Conservation (phyloP, 92 coral and sea anemone genomes). For the Umimayanthus chanpuru region DNA sequence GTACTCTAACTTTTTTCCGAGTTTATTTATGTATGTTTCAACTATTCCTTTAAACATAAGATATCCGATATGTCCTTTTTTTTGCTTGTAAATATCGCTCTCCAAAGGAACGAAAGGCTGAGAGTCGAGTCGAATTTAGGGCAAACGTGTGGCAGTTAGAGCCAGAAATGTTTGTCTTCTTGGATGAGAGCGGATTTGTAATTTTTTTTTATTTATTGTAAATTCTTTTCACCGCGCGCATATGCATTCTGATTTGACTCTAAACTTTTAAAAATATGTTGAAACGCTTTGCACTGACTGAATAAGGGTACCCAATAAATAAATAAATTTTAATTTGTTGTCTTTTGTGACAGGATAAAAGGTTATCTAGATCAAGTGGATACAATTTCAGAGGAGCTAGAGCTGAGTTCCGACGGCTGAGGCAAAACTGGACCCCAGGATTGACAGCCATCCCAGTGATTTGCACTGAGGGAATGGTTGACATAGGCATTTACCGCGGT, state of each 20-base stretch:
- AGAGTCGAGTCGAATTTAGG: neutral
- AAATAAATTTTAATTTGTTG: neutral
- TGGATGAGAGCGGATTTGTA: neutral
- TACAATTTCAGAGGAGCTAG: neutral
- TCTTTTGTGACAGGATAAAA: neutral
- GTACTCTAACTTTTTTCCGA: too few species aligned
- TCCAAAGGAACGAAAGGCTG: neutral
- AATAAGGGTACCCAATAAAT: too few species aligned
- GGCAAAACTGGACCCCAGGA: neutral
- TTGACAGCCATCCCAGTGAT: conserved; percentile 1
- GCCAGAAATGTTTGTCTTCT: neutral
- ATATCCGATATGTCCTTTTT: neutral
- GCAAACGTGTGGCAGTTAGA: neutral
- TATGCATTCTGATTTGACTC: too few species aligned
- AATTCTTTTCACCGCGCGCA: too few species aligned
- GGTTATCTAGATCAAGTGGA: neutral
- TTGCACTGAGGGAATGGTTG: conserved; percentile 13
- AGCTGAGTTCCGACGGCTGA: neutral
- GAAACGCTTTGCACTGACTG: too few species aligned
- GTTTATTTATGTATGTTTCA: too few species aligned
- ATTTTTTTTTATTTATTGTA: neutral
- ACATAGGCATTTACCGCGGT: conserved; percentile 10
- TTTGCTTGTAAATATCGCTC: neutral
- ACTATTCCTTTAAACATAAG: too few species aligned
- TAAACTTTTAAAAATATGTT: too few species aligned